Conservation (phyloP, 2,888 invertebrate genomes). For the Hedya salicella region DNA sequence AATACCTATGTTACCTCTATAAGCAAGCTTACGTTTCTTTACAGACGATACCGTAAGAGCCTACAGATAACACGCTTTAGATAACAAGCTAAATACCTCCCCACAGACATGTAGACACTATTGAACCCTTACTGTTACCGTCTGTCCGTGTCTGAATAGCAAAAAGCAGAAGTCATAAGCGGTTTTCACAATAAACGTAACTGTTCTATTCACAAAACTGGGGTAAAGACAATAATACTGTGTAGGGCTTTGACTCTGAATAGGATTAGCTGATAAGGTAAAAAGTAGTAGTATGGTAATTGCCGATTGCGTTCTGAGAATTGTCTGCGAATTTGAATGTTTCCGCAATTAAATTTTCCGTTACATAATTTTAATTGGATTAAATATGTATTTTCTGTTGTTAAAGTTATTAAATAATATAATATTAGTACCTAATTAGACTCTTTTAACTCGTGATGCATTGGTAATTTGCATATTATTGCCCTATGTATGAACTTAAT, state of each 20-base stretch:
- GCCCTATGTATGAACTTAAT: no score
- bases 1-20: not conserved
- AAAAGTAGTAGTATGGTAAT: slow-evolving; percentile 8
- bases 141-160: slow-evolving; percentile 15
- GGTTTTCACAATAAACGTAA: slow-evolving; percentile 32
- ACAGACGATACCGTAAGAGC: not conserved
- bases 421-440: no score
- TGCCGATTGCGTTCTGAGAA: slow-evolving; percentile 13
- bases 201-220: slow-evolving; percentile 37
- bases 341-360: slow-evolving; percentile 11
- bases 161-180: slow-evolving; percentile 32
- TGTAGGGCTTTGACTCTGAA: slow-evolving; percentile 3
- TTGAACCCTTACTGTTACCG: slow-evolving; percentile 18
- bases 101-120: not conserved
- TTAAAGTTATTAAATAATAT: not conserved
- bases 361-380: not conserved
- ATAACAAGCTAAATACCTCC: slow-evolving; percentile 2
- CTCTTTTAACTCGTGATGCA: no score
- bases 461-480: no score
- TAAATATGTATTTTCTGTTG: not conserved
- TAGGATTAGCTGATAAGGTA: slow-evolving; percentile 15
- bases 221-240: slow-evolving; percentile 27
- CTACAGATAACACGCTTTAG: slow-evolving; percentile 6
- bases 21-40: not conserved
- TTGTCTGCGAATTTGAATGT: slow-evolving; percentile 1